Conservation (phyloP, 2,888 invertebrate species). For the Drosophila kokeensis region DNA sequence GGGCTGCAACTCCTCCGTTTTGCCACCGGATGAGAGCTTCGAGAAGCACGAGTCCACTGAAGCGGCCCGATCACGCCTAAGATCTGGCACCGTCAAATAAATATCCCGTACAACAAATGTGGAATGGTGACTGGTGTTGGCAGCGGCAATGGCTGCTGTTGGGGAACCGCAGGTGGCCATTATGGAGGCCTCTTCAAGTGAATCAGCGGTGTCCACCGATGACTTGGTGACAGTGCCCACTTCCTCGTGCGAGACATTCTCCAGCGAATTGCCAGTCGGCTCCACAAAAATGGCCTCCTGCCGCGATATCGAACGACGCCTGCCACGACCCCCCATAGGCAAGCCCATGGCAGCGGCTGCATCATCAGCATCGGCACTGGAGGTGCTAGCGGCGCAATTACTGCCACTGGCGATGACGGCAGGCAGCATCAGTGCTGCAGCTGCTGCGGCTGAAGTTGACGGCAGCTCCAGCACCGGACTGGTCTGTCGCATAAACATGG, state of each 20-base stretch:
- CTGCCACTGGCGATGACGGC: constrained; percentile 53
- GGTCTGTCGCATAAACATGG: constrained; percentile 59
- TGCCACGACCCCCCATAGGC: constrained; percentile 82
- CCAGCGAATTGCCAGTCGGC: constrained; percentile 89
- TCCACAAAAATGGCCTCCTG: constrained; percentile 93
- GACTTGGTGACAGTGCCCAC: constrained; percentile 61
- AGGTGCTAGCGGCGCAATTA: constrained; percentile 9
- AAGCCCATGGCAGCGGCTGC: constrained; percentile 68
- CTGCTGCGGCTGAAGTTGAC: constrained; percentile 36
- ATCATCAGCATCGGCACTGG: constrained; percentile 62
- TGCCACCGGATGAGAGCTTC: constrained; percentile 89
- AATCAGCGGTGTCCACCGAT: constrained; percentile 73
- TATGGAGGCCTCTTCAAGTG: constrained; percentile 83
- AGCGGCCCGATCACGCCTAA: constrained; percentile 93
- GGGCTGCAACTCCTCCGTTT: constrained; percentile 88
- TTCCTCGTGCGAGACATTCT: constrained; percentile 88
- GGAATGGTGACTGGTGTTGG: constrained; percentile 53
- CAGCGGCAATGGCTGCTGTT: constrained; percentile 58
- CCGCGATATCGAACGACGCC: constrained; percentile 91
- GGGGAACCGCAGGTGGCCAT: constrained; percentile 83
- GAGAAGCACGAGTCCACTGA: constrained; percentile 95
- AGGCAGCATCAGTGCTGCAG: constrained; percentile 67
- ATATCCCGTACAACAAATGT: constrained; percentile 88
- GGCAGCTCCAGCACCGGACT: constrained; percentile 82
- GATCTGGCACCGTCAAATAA: constrained; percentile 92